Evolutionary conservation across 2,113 vertebrate genomes (phyloP).

Genomic region (Eclectus roratus): DNA sequence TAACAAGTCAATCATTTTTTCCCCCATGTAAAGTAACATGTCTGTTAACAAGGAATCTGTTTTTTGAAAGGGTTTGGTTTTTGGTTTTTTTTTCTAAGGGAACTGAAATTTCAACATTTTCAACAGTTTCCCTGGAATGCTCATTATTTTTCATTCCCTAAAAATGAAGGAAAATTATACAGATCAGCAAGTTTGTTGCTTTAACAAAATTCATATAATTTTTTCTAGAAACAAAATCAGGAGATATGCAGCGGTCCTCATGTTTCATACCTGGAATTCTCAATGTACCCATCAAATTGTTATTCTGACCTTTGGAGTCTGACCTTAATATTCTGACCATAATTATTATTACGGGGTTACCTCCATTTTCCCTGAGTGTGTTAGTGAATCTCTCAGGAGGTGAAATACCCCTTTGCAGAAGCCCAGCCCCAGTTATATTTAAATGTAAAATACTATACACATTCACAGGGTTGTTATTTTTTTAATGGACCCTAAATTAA

Average conservation of each 20-base stretch:
- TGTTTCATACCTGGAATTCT: not conserved
- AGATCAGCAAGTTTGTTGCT: not conserved
- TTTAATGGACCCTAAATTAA: not conserved
- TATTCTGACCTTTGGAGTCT: not conserved
- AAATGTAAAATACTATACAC: not conserved
- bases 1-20: not conserved
- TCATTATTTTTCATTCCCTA: not conserved
- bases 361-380: not conserved
- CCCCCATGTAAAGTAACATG: fast-evolving
- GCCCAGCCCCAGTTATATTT: not conserved
- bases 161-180: not conserved
- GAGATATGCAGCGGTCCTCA: not conserved
- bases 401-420: not conserved
- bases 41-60: not conserved
- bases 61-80: not conserved
- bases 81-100: not conserved
- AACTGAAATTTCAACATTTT: not conserved
- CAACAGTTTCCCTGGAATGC: not conserved
- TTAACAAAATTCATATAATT: not conserved
- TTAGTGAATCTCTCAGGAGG: not conserved
- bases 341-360: not conserved
- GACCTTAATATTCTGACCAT: not conserved
- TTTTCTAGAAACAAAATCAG: not conserved
- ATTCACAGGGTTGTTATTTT: not conserved
- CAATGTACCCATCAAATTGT: not conserved